Percentiles rank a stretch among this genome's conserved stretches.
Conservation (phyloP, 2,113 vertebrate genomes). For the Chroicocephalus ridibundus region DNA sequence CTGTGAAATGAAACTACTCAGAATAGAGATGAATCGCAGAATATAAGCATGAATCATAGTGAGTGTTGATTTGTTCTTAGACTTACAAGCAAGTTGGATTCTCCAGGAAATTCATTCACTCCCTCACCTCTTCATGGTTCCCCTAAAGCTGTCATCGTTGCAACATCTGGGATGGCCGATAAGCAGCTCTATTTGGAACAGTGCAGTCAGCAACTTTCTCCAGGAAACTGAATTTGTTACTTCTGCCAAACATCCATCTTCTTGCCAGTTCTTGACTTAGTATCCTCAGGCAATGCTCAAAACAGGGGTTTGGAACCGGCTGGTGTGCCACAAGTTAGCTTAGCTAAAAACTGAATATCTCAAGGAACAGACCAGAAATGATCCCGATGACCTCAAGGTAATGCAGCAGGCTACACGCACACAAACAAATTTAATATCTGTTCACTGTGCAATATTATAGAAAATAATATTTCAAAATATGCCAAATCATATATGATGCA, state of each 20-base stretch:
- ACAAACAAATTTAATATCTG: background rate
- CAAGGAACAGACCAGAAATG: background rate
- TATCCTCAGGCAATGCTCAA: constrained; percentile 22
- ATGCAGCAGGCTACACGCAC: background rate
- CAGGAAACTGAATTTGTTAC: constrained; percentile 54
- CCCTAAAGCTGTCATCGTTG: constrained; percentile 50
- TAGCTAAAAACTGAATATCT: background rate
- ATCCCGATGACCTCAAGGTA: constrained; percentile 38
- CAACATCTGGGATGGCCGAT: constrained; percentile 61
- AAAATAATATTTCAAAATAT: background rate
- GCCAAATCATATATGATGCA: background rate
- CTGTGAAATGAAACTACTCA: background rate
- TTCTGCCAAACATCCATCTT: constrained; percentile 51
- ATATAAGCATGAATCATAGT: background rate
- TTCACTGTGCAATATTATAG: background rate
- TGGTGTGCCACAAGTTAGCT: background rate
- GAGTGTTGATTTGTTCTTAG: background rate
- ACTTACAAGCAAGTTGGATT: background rate
- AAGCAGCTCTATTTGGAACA: constrained; percentile 47
- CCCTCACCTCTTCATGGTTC: constrained; percentile 18
- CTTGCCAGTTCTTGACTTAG: constrained; percentile 45
- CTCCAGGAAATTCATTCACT: background rate
- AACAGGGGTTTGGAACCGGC: background rate
- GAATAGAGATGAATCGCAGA: background rate
- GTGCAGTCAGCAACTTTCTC: constrained; percentile 58